phyloP scores from a whole-genome alignment of 2,797 vertebrate species.

The Varecia variegata region DNA sequence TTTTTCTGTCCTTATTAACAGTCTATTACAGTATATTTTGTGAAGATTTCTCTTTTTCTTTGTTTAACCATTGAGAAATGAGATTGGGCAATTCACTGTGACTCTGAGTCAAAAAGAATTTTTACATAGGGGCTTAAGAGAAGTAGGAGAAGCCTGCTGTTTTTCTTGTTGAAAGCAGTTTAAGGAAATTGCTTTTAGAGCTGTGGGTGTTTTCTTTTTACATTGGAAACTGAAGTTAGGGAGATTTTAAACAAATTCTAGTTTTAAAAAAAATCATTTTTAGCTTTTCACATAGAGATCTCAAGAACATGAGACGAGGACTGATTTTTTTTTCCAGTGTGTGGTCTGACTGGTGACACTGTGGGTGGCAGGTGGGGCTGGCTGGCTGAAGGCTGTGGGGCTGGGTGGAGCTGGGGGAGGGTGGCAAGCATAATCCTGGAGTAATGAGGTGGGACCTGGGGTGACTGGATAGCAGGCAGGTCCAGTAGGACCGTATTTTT shows the following conservation, averaged over 20 bases:
- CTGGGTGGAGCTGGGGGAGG: not conserved
- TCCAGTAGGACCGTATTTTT: not conserved
- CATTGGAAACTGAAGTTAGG: not conserved
- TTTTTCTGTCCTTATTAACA: not conserved
- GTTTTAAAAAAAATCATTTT: not conserved
- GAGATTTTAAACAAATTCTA: conserved; percentile 28
- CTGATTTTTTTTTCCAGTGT: not conserved
- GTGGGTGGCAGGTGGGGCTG: not conserved
- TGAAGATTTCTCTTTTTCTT: not conserved
- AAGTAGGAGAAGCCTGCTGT: not conserved
- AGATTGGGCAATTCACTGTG: not conserved
- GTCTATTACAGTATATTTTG: not conserved
- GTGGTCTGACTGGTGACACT: not conserved
- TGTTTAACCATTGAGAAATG: not conserved
- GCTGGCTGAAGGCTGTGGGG: not conserved
- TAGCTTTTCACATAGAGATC: not conserved
- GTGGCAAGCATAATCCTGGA: not conserved
- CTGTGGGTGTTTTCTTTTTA: conserved; percentile 22
- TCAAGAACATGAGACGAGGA: not conserved
- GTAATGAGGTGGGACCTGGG: not conserved
- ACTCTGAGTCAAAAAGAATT: not conserved
- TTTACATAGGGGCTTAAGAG: not conserved
- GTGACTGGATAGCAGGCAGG: not conserved
- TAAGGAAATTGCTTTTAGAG: conserved; percentile 12
- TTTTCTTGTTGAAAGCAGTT: not conserved